Evolutionary conservation across 23 tunicate genomes (phyloP).

Genomic region (Styela plicata): DNA sequence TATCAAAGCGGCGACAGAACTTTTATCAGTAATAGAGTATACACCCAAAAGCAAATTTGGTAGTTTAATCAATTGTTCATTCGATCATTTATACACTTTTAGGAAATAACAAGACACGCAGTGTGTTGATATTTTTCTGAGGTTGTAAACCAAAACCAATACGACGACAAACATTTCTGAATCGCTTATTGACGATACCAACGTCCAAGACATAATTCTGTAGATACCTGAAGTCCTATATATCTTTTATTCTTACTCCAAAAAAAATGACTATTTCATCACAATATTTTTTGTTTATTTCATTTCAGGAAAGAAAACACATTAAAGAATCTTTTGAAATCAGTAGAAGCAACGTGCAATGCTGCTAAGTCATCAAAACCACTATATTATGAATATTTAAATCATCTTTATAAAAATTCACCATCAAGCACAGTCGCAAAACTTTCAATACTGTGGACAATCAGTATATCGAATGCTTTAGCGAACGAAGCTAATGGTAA

Average conservation of each 20-base stretch:
- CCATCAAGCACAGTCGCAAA: slow-evolving; percentile 23
- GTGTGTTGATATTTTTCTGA: too few species aligned
- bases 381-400: slow-evolving; percentile 22
- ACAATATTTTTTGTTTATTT: too few species aligned
- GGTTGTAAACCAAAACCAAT: too few species aligned
- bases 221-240: neutral
- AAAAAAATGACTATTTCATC: neutral
- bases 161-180: too few species aligned
- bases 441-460: slow-evolving; percentile 61
- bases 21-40: too few species aligned
- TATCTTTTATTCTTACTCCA: neutral
- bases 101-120: too few species aligned
- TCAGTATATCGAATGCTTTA: slow-evolving; percentile 9
- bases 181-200: too few species aligned
- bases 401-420: neutral
- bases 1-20: too few species aligned
- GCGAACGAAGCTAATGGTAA: slow-evolving; percentile 27
- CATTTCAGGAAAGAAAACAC: neutral
- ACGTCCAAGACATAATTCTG: too few species aligned
- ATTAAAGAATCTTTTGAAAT: neutral
- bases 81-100: too few species aligned
- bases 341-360: neutral
- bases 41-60: too few species aligned
- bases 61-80: too few species aligned
- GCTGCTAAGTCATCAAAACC: neutral